phyloP scores from a whole-genome alignment of 2,797 vertebrate species.

The Otolemur crassicaudatus region DNA sequence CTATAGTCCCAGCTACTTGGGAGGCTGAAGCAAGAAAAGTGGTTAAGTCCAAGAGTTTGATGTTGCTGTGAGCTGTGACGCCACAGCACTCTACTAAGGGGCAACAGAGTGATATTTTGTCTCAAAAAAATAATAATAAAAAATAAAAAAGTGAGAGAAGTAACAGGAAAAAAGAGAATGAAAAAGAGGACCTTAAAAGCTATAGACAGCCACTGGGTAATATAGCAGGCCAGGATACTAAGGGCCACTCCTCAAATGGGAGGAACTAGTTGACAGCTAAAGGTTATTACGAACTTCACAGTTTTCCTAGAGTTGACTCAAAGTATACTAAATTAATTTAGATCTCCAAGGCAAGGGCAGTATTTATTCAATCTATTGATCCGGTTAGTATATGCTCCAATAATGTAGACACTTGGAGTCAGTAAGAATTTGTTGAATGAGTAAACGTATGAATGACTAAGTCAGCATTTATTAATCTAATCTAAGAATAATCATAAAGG shows the following conservation, averaged over 20 bases:
- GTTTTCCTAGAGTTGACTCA: neutral
- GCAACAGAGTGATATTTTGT: no score
- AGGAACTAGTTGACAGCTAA: neutral
- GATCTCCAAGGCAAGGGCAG: neutral
- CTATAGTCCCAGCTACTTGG: no score
- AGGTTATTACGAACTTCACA: neutral
- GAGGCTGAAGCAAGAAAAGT: no score
- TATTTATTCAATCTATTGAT: constrained; percentile 17
- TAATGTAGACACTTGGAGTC: neutral
- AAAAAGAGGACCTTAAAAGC: neutral
- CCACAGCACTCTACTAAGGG: no score
- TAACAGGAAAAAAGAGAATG: constrained; percentile 28
- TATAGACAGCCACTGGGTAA: neutral
- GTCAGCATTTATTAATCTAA: constrained; percentile 19
- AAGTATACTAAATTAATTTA: neutral
- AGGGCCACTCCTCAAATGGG: neutral
- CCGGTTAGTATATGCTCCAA: neutral
- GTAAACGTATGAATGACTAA: neutral
- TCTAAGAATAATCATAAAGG: neutral
- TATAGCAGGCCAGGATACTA: neutral
- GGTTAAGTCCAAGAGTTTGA: no score
- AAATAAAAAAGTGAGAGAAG: neutral
- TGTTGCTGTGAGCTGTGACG: no score
- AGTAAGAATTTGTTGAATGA: neutral
- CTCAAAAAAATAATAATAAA: no score